Conservation (phyloP, 2,797 vertebrate genomes). For the Melanotaenia boesemani region DNA sequence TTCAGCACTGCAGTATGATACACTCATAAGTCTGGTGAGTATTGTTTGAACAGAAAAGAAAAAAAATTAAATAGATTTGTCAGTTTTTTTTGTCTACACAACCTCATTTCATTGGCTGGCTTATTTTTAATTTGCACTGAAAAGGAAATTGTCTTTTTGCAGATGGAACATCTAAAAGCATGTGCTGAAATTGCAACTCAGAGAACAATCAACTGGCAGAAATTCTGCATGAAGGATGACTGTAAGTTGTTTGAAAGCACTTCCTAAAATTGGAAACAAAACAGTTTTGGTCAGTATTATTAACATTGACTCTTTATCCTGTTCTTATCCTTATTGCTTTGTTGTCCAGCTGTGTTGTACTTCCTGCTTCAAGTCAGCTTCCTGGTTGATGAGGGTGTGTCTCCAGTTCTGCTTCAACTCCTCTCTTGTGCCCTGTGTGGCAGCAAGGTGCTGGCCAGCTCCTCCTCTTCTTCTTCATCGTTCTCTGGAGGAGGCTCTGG, state of each 20-base stretch:
- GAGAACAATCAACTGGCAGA: constrained; percentile 98
- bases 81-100: not conserved
- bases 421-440: constrained; percentile 98
- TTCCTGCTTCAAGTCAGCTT: constrained; percentile 99
- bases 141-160: constrained; percentile 10
- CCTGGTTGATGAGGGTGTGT: constrained; percentile 97
- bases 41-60: not conserved
- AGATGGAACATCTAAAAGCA: constrained; percentile 99
- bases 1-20: constrained; percentile 97
- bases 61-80: not conserved
- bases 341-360: constrained; percentile 91
- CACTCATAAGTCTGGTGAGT: constrained; percentile 94
- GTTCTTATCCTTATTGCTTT: constrained; percentile 4
- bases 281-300: not conserved
- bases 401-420: constrained; percentile 94
- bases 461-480: constrained; percentile 80
- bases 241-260: constrained; percentile 84
- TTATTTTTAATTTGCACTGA: not conserved
- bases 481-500: constrained; percentile 81
- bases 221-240: constrained; percentile 99
- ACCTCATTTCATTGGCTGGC: not conserved
- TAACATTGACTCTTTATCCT: not conserved
- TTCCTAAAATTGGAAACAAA: constrained; percentile 7
- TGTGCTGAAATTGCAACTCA: constrained; percentile 98
- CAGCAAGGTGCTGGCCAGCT: constrained; percentile 92